Conservation (phyloP, 2,888 invertebrate species). For the Orchesella flavescens region DNA sequence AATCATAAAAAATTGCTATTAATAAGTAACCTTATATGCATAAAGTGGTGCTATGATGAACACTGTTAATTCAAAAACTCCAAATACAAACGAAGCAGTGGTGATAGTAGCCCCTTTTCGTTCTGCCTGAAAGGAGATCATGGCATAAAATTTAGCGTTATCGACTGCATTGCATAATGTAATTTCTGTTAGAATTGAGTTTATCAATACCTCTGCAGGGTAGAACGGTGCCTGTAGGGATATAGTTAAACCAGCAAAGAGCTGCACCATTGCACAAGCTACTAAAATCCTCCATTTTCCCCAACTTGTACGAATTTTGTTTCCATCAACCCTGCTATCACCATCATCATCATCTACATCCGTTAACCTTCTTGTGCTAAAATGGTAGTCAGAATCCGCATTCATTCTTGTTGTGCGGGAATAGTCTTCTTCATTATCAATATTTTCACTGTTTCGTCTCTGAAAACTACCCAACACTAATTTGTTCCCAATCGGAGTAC, state of each 20-base stretch:
- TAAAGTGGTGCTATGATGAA: conserved; percentile 73
- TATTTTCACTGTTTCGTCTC: too few relatives aligned
- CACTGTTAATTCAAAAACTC: conserved; percentile 77
- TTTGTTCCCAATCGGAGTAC: background rate
- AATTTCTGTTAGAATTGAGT: background rate
- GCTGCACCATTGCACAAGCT: conserved; percentile 87
- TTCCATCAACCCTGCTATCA: background rate
- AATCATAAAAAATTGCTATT: too few relatives aligned
- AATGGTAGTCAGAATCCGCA: conserved; percentile 6
- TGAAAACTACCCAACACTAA: background rate
- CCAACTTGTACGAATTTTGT: conserved; percentile 67
- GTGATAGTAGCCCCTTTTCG: conserved; percentile 86
- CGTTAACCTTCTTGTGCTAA: conserved; percentile 70
- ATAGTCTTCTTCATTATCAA: background rate
- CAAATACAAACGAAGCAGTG: conserved; percentile 90
- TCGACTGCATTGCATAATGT: too few relatives aligned
- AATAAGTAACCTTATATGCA: conserved; percentile 73
- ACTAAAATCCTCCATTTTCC: conserved; percentile 86
- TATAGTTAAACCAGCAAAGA: conserved; percentile 88
- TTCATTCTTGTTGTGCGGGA: background rate
- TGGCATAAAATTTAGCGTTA: conserved; percentile 36
- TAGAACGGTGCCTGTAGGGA: conserved; percentile 90
- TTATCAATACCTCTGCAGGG: conserved; percentile 81
- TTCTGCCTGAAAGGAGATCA: conserved; percentile 80
- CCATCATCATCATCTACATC: conserved; percentile 4